phyloP scores from a whole-genome alignment of 1,140 invertebrate genomes.

The Belonocnema kinseyi region DNA sequence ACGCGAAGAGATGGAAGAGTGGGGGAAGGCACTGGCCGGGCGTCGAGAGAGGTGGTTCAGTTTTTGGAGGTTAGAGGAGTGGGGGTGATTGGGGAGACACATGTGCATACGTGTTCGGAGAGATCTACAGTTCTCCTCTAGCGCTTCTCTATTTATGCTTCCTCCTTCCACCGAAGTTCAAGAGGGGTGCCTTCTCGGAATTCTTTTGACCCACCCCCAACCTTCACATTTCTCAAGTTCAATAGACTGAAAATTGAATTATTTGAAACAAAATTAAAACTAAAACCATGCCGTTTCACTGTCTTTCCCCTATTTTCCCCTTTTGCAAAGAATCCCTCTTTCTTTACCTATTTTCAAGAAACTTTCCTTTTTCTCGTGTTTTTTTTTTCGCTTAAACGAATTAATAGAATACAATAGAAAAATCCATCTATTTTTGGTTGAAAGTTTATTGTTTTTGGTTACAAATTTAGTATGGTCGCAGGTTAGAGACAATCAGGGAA shows the following conservation, averaged over 20 bases:
- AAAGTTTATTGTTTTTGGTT: too few species aligned
- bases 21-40: conserved; percentile 44
- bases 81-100: conserved; percentile 30
- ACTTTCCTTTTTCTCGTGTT: too few species aligned
- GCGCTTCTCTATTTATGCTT: not conserved
- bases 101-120: not conserved
- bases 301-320: too few species aligned
- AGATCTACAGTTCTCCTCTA: not conserved
- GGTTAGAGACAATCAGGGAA: too few species aligned
- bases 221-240: conserved; percentile 15
- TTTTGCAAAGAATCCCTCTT: too few species aligned
- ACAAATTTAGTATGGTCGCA: too few species aligned
- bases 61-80: conserved; percentile 31
- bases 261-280: too few species aligned
- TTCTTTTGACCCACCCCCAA: not conserved
- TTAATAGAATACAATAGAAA: too few species aligned
- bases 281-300: too few species aligned
- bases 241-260: not conserved
- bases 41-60: conserved; percentile 48
- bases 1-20: conserved; percentile 48
- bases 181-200: conserved; percentile 15
- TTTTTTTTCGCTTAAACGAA: too few species aligned
- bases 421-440: too few species aligned
- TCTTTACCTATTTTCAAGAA: too few species aligned
- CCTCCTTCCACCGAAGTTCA: not conserved